A percentile compares a stretch with the other conserved stretches of the same genome.
phyloP scores from a whole-genome alignment of 2,888 invertebrate species.

The Rhopalosiphum nymphaeae region DNA sequence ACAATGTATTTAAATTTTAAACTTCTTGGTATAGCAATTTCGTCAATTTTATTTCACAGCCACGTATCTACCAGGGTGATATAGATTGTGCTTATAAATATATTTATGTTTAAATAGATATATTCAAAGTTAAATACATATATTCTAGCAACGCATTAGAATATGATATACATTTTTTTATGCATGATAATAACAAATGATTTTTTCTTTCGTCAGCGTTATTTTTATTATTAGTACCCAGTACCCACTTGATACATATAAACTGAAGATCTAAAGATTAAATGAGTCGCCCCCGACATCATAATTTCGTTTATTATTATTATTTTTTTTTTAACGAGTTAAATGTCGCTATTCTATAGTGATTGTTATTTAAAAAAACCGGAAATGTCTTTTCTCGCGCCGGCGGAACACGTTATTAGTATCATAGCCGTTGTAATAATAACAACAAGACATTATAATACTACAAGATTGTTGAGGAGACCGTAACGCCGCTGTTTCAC shows the following conservation, averaged over 20 bases:
- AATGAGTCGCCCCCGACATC: constrained; percentile 27
- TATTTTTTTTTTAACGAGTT: constrained; percentile 37
- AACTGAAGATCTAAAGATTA: constrained; percentile 43
- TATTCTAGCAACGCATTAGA: not conserved
- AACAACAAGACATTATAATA: constrained; percentile 51
- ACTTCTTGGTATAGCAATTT: not conserved
- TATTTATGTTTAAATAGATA: constrained; percentile 7
- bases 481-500: constrained; percentile 54
- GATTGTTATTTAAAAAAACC: constrained; percentile 58
- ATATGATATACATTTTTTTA: not conserved
- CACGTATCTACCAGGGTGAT: not conserved
- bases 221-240: constrained; percentile 36
- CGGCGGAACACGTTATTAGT: constrained; percentile 56
- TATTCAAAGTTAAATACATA: not conserved
- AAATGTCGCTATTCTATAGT: constrained; percentile 32
- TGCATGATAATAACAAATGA: constrained; percentile 32
- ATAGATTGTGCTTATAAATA: not conserved
- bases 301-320: not conserved
- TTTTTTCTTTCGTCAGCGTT: constrained; percentile 39
- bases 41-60: constrained; percentile 16
- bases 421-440: constrained; percentile 58
- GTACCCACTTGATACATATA: constrained; percentile 22
- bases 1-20: not conserved
- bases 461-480: constrained; percentile 50
- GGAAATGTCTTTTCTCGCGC: constrained; percentile 62